Conservation (phyloP, 2,888 invertebrate genomes). For the Drosophila trichaetosa region DNA sequence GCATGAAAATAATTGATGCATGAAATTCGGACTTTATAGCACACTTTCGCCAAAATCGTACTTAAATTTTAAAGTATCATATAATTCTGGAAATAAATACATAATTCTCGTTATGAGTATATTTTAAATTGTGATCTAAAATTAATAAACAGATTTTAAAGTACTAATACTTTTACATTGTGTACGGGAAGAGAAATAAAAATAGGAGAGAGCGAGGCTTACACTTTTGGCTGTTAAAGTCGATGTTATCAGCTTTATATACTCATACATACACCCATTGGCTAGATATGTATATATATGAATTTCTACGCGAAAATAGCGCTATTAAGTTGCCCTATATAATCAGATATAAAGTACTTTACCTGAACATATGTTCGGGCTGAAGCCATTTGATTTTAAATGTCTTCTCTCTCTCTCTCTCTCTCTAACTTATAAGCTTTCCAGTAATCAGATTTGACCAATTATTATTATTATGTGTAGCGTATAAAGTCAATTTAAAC, state of each 20-base stretch:
- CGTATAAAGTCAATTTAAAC: not conserved
- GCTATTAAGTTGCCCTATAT: not conserved
- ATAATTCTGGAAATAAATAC: too few relatives aligned
- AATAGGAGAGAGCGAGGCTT: not conserved
- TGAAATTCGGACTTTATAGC: not conserved
- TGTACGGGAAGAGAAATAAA: not conserved
- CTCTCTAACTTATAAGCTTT: not conserved
- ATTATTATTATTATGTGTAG: not conserved
- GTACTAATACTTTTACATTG: not conserved
- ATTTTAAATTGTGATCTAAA: too few relatives aligned
- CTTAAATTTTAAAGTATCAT: too few relatives aligned
- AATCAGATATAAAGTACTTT: not conserved
- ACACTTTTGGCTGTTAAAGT: not conserved
- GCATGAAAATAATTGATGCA: not conserved
- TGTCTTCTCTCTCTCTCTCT: not conserved
- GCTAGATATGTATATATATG: not conserved
- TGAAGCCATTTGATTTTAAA: not conserved
- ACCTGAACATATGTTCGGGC: not conserved
- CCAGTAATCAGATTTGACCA: not conserved
- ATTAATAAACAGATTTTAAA: not conserved
- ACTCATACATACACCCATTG: not conserved
- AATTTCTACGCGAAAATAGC: not conserved
- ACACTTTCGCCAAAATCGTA: too few relatives aligned
- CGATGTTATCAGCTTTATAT: not conserved
- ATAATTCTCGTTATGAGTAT: too few relatives aligned